Evolutionary conservation across 2,888 invertebrate species (phyloP), one percentile per base, ranked within the genome.

Genomic region (Congeria kusceri): DNA sequence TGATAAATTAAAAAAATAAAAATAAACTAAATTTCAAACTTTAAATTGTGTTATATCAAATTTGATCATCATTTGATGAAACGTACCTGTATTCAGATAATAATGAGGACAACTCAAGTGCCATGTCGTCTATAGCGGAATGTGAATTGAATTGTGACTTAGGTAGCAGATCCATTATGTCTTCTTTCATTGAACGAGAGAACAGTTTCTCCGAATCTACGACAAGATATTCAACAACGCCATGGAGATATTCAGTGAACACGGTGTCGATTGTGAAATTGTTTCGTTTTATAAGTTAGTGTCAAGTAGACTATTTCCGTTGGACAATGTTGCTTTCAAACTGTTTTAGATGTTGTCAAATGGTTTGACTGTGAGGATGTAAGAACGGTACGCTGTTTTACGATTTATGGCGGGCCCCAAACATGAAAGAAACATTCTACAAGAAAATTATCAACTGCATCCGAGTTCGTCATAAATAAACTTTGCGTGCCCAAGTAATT

Each of bases 341-440:
- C 39, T 23, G 15, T 63, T 13, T 56, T 49, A 20, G 49, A 49
- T 49, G 49, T 49, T 49, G 20, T 49, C 15, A 49, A 49, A 49
- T 49, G 49, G 49, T 49, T 49, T 49, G 49, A 49, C 18, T 20
- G 49, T 49, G 49, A 49, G 15, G 49, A 49, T 15, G 20, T 20
- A 18, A 49, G 49, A 49, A 20, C 49, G 4, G 18, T 49, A 5
- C 49, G 49, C 18, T 71, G 63, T 73, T 44, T 20, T 70, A 0
- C 59, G 73, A 0, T 73, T 73, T 39, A 73, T 73, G 73, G 20
- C 49, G 1, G 73, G 73, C 0, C 59, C 57, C 7, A 73, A 73
- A 72, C 65, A 73, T 27, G 73, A 73, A 49, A 61, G 18, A 13
- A 49, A 9, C 5, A 1, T 29, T 15, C n/a, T 73, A n/a, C 53